Evolutionary conservation across 2,113 vertebrate species (phyloP), one percentile per base, ranked within the genome.

Genomic region (Crotalus viridis): DNA sequence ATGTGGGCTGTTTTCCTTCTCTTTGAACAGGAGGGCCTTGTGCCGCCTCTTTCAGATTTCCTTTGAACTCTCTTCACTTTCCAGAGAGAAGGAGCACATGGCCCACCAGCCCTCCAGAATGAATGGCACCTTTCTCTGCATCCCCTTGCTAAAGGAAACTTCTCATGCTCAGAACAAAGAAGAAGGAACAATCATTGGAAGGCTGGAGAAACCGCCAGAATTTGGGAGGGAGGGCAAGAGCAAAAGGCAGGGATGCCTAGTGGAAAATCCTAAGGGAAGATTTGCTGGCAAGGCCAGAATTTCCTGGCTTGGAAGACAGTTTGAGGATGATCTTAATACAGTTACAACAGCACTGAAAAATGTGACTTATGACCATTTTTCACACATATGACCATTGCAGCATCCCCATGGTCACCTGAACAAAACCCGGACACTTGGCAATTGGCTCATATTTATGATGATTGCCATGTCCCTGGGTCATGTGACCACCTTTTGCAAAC

Each of bases 51-150:
- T 59, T n/a, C 19, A 74, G 19, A 51, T 17, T 69, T 21, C 46
- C n/a, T 90, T 90, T 90, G 26, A n/a, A 90, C 43, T 69, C 43
- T n/a, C 28, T 26, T 90, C 89, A 74, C 28, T 81, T 90, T 90
- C 89, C 52, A 54, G 81, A 90, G 46, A 52, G 46, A n/a, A 7
- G 46, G 61, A 39, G 22, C 57, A 74, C 33, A 26, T 87, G 86
- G 26, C 52, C 52, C 54, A 57, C 28, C 21, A 19, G 52, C 26
- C 48, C 48, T 51, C 48, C 7, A 12, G 61, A 12, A 46, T 24
- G 22, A 61, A 61, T 48, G 57, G 57, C 26, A 28, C 46, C 61
- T 69, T 90, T 69, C 59, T 74, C 46, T 21, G 61, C 2, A 52
- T 33, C 39, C 33, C 33, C 13, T 64, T n/a, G 28, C 15, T 48